Evolutionary conservation across 2,113 vertebrate genomes (phyloP), one percentile per base, ranked within the genome.

Genomic region (Carassius auratus): DNA sequence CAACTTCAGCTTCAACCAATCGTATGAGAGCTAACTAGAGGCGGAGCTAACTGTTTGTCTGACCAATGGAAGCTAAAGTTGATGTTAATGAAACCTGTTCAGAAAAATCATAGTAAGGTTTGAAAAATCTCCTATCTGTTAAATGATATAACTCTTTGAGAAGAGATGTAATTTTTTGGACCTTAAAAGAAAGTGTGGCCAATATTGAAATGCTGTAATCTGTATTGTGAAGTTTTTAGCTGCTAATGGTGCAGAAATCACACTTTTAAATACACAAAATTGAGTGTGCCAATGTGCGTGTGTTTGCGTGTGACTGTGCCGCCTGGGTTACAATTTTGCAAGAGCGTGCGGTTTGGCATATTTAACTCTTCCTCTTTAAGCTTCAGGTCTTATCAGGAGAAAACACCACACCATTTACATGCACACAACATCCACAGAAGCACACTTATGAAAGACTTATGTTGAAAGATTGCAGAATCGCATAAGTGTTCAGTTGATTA

Each of bases 291-390:
- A 45, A 21, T 48, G 26, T 45, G 15, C 42, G 23, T 81, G 71
- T n/a, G 61, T 68, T 48, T 33, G 21, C 76, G 68, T 81, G 48
- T 57, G 30, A 45, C 45, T 88, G 68, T 77, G 52, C 57, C 62
- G 42, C 23, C 73, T 52, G 62, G 15, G 74, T 85, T 74, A 75
- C 61, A 84, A 69, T 87, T 81, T 84, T 75, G 68, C 74, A 75
- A 83, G 55, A 36, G 74, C 42, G 2, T 88, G 79, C 78, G 84
- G 61, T 83, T 85, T 76, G 84, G 30, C 82, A 88, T 85, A 66
- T 88, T 86, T 85, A 86, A 85, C 84, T 83, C 84, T 84, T 87
- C 82, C 69, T 57, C 76, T 81, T 74, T 48, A 79, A 6, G n/a
- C 36, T 64, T 76, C 71, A 42, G 30, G 50, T 59, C 66, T 88